Conservation (phyloP, 2,888 invertebrate genomes). For the Hypomecis atomaria region DNA sequence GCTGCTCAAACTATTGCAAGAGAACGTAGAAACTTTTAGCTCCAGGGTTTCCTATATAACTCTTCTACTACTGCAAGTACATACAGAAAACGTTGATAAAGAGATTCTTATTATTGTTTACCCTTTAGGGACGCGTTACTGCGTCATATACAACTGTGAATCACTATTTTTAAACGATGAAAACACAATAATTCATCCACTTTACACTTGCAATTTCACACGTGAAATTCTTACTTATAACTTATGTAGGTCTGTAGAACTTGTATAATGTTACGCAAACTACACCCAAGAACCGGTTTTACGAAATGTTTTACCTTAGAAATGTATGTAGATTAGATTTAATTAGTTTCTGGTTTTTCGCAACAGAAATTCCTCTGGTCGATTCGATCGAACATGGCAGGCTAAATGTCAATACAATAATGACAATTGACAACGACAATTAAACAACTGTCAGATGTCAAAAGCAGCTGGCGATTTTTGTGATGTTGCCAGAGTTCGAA, state of each 20-base stretch:
- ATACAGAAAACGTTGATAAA: not conserved
- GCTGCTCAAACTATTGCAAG: too few species aligned
- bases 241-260: conserved; percentile 15
- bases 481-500: too few species aligned
- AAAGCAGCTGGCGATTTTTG: not conserved
- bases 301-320: conserved; percentile 53
- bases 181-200: conserved; percentile 5
- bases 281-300: conserved; percentile 49
- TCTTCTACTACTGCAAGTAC: not conserved
- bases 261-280: conserved; percentile 43
- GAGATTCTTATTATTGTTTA: conserved; percentile 16
- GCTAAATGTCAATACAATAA: conserved; percentile 4
- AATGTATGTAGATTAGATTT: conserved; percentile 48
- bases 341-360: conserved; percentile 48
- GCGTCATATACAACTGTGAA: conserved; percentile 38
- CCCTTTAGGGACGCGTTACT: conserved; percentile 10
- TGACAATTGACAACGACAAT: conserved; percentile 40
- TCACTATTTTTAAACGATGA: conserved; percentile 37
- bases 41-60: not conserved
- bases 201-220: conserved; percentile 7
- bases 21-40: too few species aligned
- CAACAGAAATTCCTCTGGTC: conserved; percentile 42
- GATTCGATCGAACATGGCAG: conserved; percentile 39
- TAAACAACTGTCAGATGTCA: conserved; percentile 23
- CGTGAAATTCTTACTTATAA: not conserved